A percentile compares a stretch with the other conserved stretches of the same genome.
These are phyloP conservation scores for Drosophila gaucha DNA, from an alignment of 2,888 invertebrate genomes.

Conservation along the genomic window DNA sequence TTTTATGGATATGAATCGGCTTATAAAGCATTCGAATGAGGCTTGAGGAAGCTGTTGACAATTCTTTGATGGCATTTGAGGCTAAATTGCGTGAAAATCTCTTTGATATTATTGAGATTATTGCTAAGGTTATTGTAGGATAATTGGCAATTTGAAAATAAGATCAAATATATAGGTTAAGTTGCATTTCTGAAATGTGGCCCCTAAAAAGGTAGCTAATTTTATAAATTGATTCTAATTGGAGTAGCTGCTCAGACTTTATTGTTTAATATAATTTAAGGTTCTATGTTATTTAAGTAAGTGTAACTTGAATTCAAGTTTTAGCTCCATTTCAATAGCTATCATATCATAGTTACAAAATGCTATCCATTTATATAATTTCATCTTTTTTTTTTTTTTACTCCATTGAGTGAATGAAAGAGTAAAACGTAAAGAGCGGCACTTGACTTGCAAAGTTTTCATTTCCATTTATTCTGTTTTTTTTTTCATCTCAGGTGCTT, in stretches of 20 bases:
- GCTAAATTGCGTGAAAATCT: constrained; percentile 38
- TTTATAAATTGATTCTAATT: too few species aligned
- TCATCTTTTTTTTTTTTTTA: neutral
- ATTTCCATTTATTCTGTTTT: neutral
- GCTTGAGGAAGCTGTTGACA: constrained; percentile 10
- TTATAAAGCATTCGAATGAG: constrained; percentile 8
- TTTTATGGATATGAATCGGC: constrained; percentile 26
- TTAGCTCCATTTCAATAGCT: neutral
- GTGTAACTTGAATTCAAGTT: too few species aligned
- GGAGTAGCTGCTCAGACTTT: too few species aligned
- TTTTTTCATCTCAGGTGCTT: neutral
- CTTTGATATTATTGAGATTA: constrained; percentile 44
- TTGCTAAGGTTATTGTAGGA: constrained; percentile 3
- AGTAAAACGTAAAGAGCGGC: constrained; percentile 10
- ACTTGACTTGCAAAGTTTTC: constrained; percentile 4
- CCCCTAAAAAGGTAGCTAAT: too few species aligned
- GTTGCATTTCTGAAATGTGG: too few species aligned
- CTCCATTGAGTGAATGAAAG: neutral
- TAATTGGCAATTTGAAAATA: constrained; percentile 7
- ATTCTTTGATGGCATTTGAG: constrained; percentile 23
- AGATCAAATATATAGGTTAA: neutral
- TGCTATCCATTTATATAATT: too few species aligned
- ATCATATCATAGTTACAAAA: too few species aligned
- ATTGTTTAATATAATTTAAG: neutral
- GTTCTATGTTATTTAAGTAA: neutral